Conservation (phyloP, 1,140 invertebrate genomes). For the Drosophila arawakana region DNA sequence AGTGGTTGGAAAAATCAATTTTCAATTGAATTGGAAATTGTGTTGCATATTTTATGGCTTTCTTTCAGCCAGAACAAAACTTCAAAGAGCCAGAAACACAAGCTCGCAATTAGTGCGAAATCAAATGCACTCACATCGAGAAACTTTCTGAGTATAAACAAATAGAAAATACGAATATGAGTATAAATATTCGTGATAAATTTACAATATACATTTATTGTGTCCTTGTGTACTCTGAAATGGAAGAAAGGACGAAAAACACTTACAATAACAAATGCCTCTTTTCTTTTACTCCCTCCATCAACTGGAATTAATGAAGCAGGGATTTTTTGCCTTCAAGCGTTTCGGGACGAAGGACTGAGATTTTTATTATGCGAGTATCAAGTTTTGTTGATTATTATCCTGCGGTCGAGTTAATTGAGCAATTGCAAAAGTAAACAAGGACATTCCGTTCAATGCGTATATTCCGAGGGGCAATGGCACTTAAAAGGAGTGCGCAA, state of each 20-base stretch:
- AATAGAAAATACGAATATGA: not conserved
- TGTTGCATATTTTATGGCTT: slow-evolving; percentile 51
- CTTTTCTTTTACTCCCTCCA: not conserved
- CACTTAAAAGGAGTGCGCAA: slow-evolving; percentile 46
- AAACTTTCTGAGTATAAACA: not conserved
- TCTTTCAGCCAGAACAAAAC: slow-evolving; percentile 17
- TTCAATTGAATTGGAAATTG: slow-evolving; percentile 48
- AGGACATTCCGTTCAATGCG: slow-evolving; percentile 26
- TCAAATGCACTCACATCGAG: slow-evolving; percentile 24
- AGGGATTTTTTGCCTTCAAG: slow-evolving; percentile 35
- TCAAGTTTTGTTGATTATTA: slow-evolving; percentile 39
- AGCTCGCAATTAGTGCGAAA: slow-evolving; percentile 32
- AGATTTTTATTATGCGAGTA: slow-evolving; percentile 42
- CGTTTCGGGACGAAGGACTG: slow-evolving; percentile 23
- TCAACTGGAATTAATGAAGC: slow-evolving; percentile 18
- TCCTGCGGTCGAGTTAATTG: slow-evolving; percentile 61
- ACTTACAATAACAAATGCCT: slow-evolving; percentile 23
- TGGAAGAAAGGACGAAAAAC: slow-evolving; percentile 10
- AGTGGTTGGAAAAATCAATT: slow-evolving; percentile 36
- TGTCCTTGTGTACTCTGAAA: not conserved
- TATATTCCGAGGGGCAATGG: not conserved
- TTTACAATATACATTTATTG: slow-evolving; percentile 57
- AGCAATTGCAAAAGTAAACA: slow-evolving; percentile 65
- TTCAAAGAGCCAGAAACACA: slow-evolving; percentile 38
- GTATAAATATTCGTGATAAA: slow-evolving; percentile 18